Base-by-base conservation (phyloP, 2,888 invertebrate species). In the Zygaena filipendulae region DNA sequence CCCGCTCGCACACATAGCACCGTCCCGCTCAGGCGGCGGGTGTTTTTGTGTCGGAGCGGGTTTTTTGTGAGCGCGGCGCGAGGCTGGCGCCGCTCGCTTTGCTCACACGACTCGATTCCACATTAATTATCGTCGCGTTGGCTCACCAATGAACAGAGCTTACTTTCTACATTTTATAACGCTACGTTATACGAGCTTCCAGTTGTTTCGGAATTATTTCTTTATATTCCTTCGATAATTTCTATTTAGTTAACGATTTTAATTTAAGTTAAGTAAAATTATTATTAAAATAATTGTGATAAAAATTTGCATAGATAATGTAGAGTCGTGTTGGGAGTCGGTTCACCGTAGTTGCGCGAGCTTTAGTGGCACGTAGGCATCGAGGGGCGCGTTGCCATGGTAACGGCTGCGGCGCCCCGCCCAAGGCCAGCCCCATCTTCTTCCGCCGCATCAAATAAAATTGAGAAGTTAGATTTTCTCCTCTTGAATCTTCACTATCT, bases 11-110 rank as follows among this genome's bases (percentile, higher is more conserved):
- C 66, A 10, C 47, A 49, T 46, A 31, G 46, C 45, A 39, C 37
- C 22, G 52, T 72, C 75, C 45, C 67, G 54, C 57, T 69, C 69
- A 47, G 40, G 43, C 66, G 64, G 55, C 63, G 59, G 63, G 66
- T 72, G 77, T 79, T 79, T 77, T 79, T 79, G 71, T 79, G 75
- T 59, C 72, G 69, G 56, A 71, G 72, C 74, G 68, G 74, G 77
- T 77, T 77, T 77, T 77, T 77, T 75, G 72, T 75, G 58, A 62
- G 55, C 49, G 54, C 48, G 48, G 50, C 61, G 67, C 57, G 59
- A 70, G 68, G 66, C 62, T 59, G 60, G 59, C 49, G 53, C 58
- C 66, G 69, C 42, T 59, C 63, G 64, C 62, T 61, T 67, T 66
- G 55, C 59, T 58, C 62, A n/a, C n/a, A n/a, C n/a, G 45, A 53